Conservation (phyloP, 2,113 vertebrate genomes). For the human region DNA sequence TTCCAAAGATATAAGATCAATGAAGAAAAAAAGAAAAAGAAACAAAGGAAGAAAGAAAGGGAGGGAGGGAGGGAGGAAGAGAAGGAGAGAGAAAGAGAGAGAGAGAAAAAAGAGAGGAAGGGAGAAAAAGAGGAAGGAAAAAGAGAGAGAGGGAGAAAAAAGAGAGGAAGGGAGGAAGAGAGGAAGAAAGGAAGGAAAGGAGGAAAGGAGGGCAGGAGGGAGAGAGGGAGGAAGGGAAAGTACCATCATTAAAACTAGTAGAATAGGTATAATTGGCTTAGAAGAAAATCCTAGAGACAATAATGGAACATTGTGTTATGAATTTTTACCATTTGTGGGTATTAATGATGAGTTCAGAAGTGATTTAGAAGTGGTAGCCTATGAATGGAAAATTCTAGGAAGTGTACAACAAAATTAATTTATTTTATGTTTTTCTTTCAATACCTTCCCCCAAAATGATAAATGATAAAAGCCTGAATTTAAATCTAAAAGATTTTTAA, state of each 20-base stretch:
- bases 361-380: not conserved
- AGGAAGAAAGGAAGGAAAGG: not conserved
- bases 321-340: not conserved
- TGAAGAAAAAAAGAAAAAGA: not conserved
- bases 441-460: not conserved
- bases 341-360: not conserved
- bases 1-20: not conserved
- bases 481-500: not conserved
- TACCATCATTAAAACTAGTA: not conserved
- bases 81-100: not conserved
- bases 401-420: not conserved
- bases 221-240: not conserved
- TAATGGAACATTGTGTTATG: not conserved
- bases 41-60: not conserved
- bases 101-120: rapidly evolving
- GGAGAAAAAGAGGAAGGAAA: not conserved
- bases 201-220: not conserved
- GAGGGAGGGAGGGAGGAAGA: not conserved
- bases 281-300: not conserved
- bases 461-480: not conserved
- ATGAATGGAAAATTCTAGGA: not conserved
- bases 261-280: not conserved
- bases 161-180: not conserved
- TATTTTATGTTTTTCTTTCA: not conserved
- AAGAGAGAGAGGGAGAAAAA: not conserved